Base-by-base conservation (phyloP, 2,888 invertebrate species). In the Melanostoma mellinum region DNA sequence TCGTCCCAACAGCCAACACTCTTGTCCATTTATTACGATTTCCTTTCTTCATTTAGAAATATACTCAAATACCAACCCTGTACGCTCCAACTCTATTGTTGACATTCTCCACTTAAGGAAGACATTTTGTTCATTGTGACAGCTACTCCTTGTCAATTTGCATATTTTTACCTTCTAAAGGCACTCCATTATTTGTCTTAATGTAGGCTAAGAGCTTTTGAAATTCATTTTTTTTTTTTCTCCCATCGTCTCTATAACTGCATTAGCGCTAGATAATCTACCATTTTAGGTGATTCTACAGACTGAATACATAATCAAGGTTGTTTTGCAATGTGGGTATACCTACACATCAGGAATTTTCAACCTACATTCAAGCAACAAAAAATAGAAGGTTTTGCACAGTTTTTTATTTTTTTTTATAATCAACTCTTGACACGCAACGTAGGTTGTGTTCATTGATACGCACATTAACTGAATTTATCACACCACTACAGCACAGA, bases 291-390 rank as follows among this genome's bases (percentile, higher is more conserved):
- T 63, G 36, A 50, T 10, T 63, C 50, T 63, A 63, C 63, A n/a
- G 32, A 20, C 20, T 63, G 63, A 63, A 63, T 63, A 63, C 50
- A 63, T 63, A 63, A 63, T 63, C 63, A 63, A 63, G 63, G 63
- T 63, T 63, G 36, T n/a, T 30, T 9, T 38, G 3, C 50, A 50
- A 63, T 38, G 50, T 61, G 61, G 61, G 61, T 61, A 61, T 61
- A 20, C 20, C 63, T 50, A 63, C 38, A 50, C 48, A 20, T 20
- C 20, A 63, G 32, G 50, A 50, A 63, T 63, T 50, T 63, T 63
- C 50, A 63, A 63, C 63, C 63, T 63, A 63, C 63, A 63, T 63
- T 63, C 30, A 38, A 63, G 38, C 50, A 48, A 6, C 48, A 63
- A 46, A 4, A 46, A 8, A 46, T 4, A 38, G 32, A 38, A 50